Conservation (phyloP, 2,113 vertebrate species). For the Microcebus tavaratra region DNA sequence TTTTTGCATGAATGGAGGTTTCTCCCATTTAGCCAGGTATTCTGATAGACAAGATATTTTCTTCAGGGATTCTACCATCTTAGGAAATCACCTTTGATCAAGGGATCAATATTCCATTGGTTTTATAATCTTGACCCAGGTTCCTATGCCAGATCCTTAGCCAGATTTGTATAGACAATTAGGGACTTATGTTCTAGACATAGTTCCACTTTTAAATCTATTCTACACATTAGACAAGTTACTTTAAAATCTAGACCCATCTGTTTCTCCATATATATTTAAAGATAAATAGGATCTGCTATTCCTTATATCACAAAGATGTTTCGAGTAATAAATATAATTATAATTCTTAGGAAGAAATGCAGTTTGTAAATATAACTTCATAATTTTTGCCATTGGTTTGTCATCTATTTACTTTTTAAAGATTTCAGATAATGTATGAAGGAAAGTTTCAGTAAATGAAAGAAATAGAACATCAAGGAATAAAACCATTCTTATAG, state of each 20-base stretch:
- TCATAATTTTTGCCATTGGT: neutral
- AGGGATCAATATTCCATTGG: neutral
- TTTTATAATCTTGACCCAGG: neutral
- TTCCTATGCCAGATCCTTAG: neutral
- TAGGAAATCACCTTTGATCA: conserved; percentile 6
- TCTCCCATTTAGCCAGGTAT: neutral
- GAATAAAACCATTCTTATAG: conserved; percentile 7
- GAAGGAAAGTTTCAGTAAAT: conserved; percentile 7
- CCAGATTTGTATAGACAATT: neutral
- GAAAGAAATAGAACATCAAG: conserved; percentile 16
- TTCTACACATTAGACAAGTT: neutral
- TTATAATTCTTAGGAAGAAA: neutral
- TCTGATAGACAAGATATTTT: neutral
- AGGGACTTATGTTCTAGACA: neutral
- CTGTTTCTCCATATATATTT: neutral
- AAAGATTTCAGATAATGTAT: neutral
- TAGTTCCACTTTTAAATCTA: conserved; percentile 31
- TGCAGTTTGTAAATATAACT: conserved; percentile 18
- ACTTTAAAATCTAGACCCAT: conserved; percentile 33
- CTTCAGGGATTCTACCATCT: neutral
- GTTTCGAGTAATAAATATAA: neutral
- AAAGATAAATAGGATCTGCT: neutral
- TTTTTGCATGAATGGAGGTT: neutral
- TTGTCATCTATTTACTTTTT: conserved; percentile 18
- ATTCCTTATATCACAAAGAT: conserved; percentile 8